Evolutionary conservation across 37 sponge, comb jelly and placozoan genomes (phyloP).

Genomic region (Spongia lamella): DNA sequence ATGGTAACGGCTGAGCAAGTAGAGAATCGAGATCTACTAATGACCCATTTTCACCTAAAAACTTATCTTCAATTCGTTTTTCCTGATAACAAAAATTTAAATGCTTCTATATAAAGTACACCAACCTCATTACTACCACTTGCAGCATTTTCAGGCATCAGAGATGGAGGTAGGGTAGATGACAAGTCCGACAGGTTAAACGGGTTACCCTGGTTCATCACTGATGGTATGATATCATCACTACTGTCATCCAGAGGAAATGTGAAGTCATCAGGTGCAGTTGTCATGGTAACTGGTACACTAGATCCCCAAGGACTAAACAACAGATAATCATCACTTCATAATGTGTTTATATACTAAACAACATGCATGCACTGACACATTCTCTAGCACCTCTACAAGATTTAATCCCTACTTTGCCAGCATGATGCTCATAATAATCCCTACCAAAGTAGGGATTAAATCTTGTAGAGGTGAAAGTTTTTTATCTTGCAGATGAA

Average conservation of each 20-base stretch:
- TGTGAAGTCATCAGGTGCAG: background rate
- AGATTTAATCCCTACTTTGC: too few relatives aligned
- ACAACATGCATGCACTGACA: too few relatives aligned
- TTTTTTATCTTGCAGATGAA: too few relatives aligned
- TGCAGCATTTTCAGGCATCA: background rate
- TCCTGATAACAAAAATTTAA: background rate
- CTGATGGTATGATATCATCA: background rate
- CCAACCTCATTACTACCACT: background rate
- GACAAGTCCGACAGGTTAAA: slow-evolving; percentile 55
- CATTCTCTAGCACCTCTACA: too few relatives aligned
- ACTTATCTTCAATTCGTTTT: slow-evolving; percentile 65
- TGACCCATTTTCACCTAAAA: slow-evolving; percentile 65
- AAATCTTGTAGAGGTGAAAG: too few relatives aligned
- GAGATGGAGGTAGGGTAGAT: slow-evolving; percentile 30
- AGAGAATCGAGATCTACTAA: slow-evolving; percentile 81
- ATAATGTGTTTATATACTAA: background rate
- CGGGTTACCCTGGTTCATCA: slow-evolving; percentile 21
- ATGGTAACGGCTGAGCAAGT: slow-evolving; percentile 12
- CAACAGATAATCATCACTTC: background rate
- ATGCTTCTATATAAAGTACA: background rate
- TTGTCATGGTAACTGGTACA: background rate
- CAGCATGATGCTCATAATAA: too few relatives aligned
- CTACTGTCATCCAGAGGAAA: background rate
- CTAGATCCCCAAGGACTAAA: background rate
- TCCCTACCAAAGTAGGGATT: too few relatives aligned